Conservation (phyloP, 2,113 vertebrate genomes). For the Brachionichthys hirsutus region DNA sequence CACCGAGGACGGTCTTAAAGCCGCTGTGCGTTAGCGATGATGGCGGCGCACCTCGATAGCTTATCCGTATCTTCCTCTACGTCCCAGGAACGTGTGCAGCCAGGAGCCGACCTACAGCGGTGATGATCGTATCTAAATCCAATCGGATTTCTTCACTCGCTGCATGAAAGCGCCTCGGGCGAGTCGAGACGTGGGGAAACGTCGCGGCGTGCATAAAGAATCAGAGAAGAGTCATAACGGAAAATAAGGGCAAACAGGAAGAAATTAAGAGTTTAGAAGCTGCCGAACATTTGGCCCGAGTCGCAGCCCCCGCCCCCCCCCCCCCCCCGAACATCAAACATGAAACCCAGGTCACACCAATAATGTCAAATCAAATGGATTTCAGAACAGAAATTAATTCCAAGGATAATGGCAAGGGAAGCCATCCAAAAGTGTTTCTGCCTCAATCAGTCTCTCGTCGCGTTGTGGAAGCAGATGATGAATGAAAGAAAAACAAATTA, state of each 20-base stretch:
- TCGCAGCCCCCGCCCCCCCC: slow-evolving; percentile 50
- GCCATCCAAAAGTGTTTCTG: slow-evolving; percentile 58
- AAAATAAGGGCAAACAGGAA: slow-evolving; percentile 25
- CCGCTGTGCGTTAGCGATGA: slow-evolving; percentile 10
- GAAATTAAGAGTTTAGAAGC: slow-evolving; percentile 16
- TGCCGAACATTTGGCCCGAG: slow-evolving; percentile 44
- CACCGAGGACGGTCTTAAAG: slow-evolving; percentile 7
- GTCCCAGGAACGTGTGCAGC: slow-evolving; percentile 19
- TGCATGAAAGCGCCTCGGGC: slow-evolving; percentile 30
- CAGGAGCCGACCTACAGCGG: slow-evolving; percentile 12
- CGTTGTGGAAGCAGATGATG: slow-evolving; percentile 48
- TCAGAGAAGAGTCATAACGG: slow-evolving; percentile 15
- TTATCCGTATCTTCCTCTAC: slow-evolving; percentile 2
- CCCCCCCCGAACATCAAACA: slow-evolving; percentile 41
- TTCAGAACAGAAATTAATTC: slow-evolving; percentile 67
- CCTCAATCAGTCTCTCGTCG: slow-evolving; percentile 64
- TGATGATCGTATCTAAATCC: slow-evolving; percentile 50
- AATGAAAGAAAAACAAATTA: slow-evolving; percentile 63
- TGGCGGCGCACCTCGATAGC: not conserved
- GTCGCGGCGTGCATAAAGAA: slow-evolving; percentile 15
- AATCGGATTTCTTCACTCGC: slow-evolving; percentile 37
- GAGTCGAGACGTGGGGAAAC: slow-evolving; percentile 53
- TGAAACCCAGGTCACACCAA: slow-evolving; percentile 59
- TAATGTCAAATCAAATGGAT: slow-evolving; percentile 66
- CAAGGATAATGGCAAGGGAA: slow-evolving; percentile 64